A percentile compares a stretch with the other conserved stretches of the same genome.
These are phyloP conservation scores for Cololabis saira DNA, from an alignment of 2,113 vertebrate genomes.

Conservation along the genomic window DNA sequence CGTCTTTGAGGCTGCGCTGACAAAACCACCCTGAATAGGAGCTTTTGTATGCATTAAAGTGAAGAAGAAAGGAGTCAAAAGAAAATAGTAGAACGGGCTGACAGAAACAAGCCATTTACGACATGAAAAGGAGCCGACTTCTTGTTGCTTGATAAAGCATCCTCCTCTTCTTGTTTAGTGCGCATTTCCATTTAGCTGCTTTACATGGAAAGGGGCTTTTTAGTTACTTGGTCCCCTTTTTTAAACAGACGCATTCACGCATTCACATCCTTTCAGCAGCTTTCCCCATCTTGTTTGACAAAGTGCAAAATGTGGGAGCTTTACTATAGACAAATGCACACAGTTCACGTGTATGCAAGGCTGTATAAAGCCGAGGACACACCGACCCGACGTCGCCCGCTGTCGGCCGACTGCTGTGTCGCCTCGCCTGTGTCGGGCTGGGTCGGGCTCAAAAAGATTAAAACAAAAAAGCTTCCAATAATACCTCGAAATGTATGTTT, in stretches of 20 bases:
- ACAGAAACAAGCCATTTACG: slow-evolving; percentile 73
- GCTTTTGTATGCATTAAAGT: slow-evolving; percentile 37
- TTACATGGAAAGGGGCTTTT: slow-evolving; percentile 80
- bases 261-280: slow-evolving; percentile 63
- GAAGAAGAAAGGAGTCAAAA: slow-evolving; percentile 51
- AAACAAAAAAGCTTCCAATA: too few relatives aligned
- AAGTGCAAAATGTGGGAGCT: slow-evolving; percentile 59
- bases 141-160: slow-evolving; percentile 66
- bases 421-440: too few relatives aligned
- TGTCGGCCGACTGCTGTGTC: too few relatives aligned
- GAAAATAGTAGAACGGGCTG: slow-evolving; percentile 56
- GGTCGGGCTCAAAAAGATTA: too few relatives aligned
- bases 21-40: slow-evolving; percentile 63
- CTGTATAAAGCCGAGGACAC: slow-evolving; percentile 3
- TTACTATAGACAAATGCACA: slow-evolving; percentile 40
- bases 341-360: not conserved
- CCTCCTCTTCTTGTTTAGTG: slow-evolving; percentile 29
- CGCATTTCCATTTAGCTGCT: slow-evolving; percentile 64
- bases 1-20: slow-evolving; percentile 52
- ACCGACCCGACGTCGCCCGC: too few relatives aligned
- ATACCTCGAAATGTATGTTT: not conserved
- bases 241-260: slow-evolving; percentile 62
- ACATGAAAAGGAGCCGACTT: slow-evolving; percentile 60
- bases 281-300: slow-evolving; percentile 57
- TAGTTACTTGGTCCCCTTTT: slow-evolving; percentile 49